Percentiles rank a stretch among this genome's conserved stretches.
Conservation (phyloP, 1,140 invertebrate genomes). For the Sinella curviseta region DNA sequence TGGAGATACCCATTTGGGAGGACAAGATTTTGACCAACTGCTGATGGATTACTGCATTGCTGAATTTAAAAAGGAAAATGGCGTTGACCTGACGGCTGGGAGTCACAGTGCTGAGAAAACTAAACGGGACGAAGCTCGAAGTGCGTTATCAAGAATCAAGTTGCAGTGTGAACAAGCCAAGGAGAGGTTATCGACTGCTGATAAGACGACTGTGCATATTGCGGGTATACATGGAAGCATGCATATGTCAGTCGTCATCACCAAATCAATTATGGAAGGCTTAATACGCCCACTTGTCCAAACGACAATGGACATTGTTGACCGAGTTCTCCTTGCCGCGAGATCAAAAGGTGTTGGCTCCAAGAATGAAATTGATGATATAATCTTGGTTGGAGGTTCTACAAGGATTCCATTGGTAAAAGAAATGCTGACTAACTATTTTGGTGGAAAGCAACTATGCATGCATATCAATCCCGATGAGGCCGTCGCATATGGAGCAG, state of each 20-base stretch:
- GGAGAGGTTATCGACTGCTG: background rate
- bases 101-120: background rate
- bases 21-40: too few relatives aligned
- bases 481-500: conserved; percentile 59
- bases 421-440: conserved; percentile 21
- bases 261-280: background rate
- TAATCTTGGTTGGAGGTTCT: conserved; percentile 42
- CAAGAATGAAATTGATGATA: conserved; percentile 53
- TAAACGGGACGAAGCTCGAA: background rate
- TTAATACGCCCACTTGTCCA: background rate
- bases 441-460: conserved; percentile 16
- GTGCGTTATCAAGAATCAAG: background rate
- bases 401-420: conserved; percentile 41
- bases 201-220: conserved; percentile 36
- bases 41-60: background rate
- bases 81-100: conserved; percentile 56
- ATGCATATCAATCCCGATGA: conserved; percentile 59
- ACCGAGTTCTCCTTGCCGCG: background rate
- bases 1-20: background rate
- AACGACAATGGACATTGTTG: background rate
- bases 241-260: conserved; percentile 60
- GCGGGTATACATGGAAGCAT: conserved; percentile 19
- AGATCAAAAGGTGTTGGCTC: too few relatives aligned
- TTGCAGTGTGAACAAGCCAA: background rate
- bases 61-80: background rate